Conservation (phyloP, 2,888 invertebrate genomes). For the Resseliella maxima region DNA sequence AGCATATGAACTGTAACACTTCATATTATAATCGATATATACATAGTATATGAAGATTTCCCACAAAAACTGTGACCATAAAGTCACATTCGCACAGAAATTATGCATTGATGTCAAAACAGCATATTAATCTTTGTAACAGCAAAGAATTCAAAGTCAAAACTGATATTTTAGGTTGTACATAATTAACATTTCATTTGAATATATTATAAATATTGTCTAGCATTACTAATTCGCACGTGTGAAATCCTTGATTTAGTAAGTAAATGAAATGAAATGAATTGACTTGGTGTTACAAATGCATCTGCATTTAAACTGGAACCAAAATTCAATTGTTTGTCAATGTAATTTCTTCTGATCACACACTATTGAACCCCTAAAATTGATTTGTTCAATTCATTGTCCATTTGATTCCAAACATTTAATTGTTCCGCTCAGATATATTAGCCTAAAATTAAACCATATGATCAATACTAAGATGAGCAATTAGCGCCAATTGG, state of each 20-base stretch:
- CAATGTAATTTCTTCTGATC: not conserved
- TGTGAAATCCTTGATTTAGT: not conserved
- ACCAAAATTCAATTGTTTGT: not conserved
- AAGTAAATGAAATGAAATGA: not conserved
- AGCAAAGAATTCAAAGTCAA: not conserved
- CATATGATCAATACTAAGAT: too few species aligned
- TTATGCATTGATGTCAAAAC: not conserved
- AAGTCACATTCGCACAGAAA: not conserved
- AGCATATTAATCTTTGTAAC: not conserved
- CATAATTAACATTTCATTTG: not conserved
- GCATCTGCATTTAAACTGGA: not conserved
- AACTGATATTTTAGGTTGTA: not conserved
- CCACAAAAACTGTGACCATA: not conserved
- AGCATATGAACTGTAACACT: too few species aligned
- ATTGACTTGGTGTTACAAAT: not conserved
- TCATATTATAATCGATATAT: too few species aligned
- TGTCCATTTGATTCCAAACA: not conserved
- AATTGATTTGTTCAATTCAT: not conserved
- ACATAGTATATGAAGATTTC: not conserved
- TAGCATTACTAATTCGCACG: not conserved
- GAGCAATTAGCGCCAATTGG: too few species aligned
- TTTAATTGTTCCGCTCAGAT: not conserved
- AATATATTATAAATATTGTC: not conserved
- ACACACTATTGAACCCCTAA: not conserved
- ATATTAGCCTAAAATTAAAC: too few species aligned